Evolutionary conservation across 2,888 invertebrate species (phyloP), one percentile per base, ranked within the genome.

Genomic region (Pyrrhosoma nymphula): DNA sequence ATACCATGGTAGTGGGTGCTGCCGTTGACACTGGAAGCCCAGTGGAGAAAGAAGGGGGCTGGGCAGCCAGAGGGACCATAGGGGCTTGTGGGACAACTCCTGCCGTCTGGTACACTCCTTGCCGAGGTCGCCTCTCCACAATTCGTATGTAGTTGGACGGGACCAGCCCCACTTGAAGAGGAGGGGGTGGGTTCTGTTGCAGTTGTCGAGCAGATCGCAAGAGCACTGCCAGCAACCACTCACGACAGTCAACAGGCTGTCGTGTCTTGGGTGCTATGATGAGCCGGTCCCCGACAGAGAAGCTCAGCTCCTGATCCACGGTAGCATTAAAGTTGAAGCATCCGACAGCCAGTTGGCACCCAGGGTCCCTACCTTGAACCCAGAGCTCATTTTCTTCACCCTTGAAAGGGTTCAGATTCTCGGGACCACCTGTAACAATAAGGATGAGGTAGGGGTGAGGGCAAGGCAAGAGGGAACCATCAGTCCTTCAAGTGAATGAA

Each of bases 211-310:
- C 18, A 3, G 35, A 47, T 35, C 63, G 56, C 16, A 47, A 55
- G 39, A 26, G n/a, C 39, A n/a, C 60, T 60, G 93, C 93, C 93
- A 93, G 69, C 35, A 93, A 26, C 93, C 93, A 93, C 35, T 93
- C 93, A 20, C 56, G 56, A 20, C 26, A 26, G 47, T 93, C 69
- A 16, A 16, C 26, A 69, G 98, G 98, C 97, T 99, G 99, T 55
- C 99, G 97, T 96, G 98, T 98, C 96, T 98, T 97, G 0, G 99
- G 99, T 0, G 99, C 99, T 20, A 99, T 97, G 95, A 98, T 97
- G 14, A 99, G 97, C 69, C 98, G 97, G 96, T 99, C 98, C 96
- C 99, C 99, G 95, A 98, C 97, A 96, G 97, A 97, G 96, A 99
- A 97, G 96, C 98, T 98, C 60, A 99, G 97, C 97, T 99, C 99